Percentiles rank a stretch among this genome's conserved stretches.
These are phyloP conservation scores for Tragelaphus eurycerus DNA, from an alignment of 2,797 vertebrate species.

Conservation along the genomic window DNA sequence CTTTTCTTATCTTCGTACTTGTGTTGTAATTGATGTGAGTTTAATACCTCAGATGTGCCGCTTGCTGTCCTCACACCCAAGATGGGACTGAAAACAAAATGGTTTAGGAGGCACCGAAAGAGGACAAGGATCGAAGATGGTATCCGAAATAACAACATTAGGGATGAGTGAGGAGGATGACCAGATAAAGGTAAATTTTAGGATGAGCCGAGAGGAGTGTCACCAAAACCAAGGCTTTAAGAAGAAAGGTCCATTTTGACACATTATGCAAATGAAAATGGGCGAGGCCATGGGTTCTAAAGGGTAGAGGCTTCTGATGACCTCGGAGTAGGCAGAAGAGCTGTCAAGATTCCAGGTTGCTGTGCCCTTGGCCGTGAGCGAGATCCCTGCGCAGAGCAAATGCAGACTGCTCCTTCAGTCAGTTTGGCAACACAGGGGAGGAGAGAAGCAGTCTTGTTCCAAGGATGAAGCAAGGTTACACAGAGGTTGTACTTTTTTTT, in stretches of 20 bases:
- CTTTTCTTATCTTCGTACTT: neutral
- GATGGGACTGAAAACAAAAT: neutral
- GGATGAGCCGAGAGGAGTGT: neutral
- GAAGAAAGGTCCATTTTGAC: neutral
- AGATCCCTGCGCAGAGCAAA: neutral
- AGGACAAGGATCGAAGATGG: neutral
- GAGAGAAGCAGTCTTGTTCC: neutral
- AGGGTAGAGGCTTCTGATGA: neutral
- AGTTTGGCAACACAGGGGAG: neutral
- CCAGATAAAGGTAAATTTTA: neutral
- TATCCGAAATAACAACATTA: neutral
- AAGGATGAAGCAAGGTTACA: conserved; percentile 25
- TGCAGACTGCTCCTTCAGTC: neutral
- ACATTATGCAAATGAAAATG: neutral
- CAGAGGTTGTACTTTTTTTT: neutral
- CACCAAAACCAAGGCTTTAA: neutral
- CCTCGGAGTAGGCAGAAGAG: neutral
- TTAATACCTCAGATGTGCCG: neutral
- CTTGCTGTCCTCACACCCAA: neutral
- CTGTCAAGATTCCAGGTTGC: neutral
- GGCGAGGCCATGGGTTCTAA: neutral
- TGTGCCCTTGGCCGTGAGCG: neutral
- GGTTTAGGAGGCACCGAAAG: neutral
- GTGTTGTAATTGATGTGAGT: neutral
- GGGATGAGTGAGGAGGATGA: neutral